Conservation (phyloP, 1,140 invertebrate species). For the Diabrotica undecimpunctata region DNA sequence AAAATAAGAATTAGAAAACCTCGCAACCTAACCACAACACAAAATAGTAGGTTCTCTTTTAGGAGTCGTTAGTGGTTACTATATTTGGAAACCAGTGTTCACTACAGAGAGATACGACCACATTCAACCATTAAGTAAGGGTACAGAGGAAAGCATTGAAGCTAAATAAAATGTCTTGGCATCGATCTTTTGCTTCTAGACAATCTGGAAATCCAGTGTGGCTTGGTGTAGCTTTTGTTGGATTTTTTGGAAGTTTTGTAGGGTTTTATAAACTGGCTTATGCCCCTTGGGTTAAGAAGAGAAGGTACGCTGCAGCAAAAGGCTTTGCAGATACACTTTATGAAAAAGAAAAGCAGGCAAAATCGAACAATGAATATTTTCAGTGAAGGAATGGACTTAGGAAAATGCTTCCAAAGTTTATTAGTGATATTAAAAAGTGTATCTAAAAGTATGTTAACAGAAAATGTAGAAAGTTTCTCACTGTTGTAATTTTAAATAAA, state of each 20-base stretch:
- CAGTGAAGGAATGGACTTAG: too few relatives aligned
- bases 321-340: slow-evolving; percentile 12
- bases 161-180: slow-evolving; percentile 9
- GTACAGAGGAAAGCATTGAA: background rate
- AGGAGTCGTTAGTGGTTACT: slow-evolving; percentile 12
- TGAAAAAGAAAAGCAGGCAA: slow-evolving; percentile 5
- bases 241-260: slow-evolving; percentile 3
- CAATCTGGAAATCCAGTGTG: slow-evolving; percentile 7
- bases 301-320: slow-evolving; percentile 4
- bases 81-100: slow-evolving; percentile 21
- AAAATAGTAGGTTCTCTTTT: slow-evolving; percentile 11
- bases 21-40: slow-evolving; percentile 5
- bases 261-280: slow-evolving; percentile 5
- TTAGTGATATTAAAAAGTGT: too few relatives aligned
- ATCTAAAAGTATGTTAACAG: too few relatives aligned
- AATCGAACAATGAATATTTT: too few relatives aligned
- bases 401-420: too few relatives aligned
- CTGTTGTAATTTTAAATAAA: too few relatives aligned
- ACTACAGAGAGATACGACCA: background rate
- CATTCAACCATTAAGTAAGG: background rate
- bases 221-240: background rate
- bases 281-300: slow-evolving; percentile 7
- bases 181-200: slow-evolving; percentile 14
- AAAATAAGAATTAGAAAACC: slow-evolving; percentile 15
- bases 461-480: too few relatives aligned